Percentiles rank a stretch among this genome's conserved stretches.
Evolutionary conservation across 1,140 invertebrate species (phyloP).

Genomic region (Adoxophyes honmai): DNA sequence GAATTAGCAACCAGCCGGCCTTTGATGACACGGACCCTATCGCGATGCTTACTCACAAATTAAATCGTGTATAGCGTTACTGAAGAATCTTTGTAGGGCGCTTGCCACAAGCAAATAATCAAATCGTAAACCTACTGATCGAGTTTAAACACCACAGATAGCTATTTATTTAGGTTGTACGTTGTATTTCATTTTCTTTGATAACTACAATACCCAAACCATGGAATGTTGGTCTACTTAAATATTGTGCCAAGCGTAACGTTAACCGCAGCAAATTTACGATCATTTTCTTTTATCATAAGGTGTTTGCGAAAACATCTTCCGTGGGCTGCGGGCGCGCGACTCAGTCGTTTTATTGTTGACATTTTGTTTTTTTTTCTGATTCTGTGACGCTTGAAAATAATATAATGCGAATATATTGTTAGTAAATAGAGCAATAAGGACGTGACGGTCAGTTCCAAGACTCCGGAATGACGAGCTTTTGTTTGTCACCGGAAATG

Average conservation of each 20-base stretch:
- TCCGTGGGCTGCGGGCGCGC: background rate
- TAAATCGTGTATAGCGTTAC: too few relatives aligned
- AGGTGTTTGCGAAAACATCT: background rate
- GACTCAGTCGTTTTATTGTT: background rate
- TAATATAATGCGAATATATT: too few relatives aligned
- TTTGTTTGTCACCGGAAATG: too few relatives aligned
- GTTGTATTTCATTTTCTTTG: background rate
- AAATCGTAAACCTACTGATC: slow-evolving; percentile 33
- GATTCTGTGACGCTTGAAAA: too few relatives aligned
- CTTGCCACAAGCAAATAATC: slow-evolving; percentile 18
- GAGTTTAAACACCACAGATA: slow-evolving; percentile 27
- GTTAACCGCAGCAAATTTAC: slow-evolving; percentile 1
- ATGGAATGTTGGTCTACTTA: background rate
- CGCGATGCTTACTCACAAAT: too few relatives aligned
- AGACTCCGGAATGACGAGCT: too few relatives aligned
- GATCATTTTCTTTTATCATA: slow-evolving; percentile 9
- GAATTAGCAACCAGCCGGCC: too few relatives aligned
- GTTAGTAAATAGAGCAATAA: too few relatives aligned
- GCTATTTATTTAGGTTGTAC: slow-evolving; percentile 21
- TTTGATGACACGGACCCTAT: too few relatives aligned
- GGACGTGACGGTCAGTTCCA: too few relatives aligned
- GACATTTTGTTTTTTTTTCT: too few relatives aligned
- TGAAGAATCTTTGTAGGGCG: too few relatives aligned
- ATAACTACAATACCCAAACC: slow-evolving; percentile 3
- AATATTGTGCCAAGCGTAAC: background rate